Evolutionary conservation across 2,113 vertebrate genomes (phyloP).

Genomic region (Anguilla rostrata): DNA sequence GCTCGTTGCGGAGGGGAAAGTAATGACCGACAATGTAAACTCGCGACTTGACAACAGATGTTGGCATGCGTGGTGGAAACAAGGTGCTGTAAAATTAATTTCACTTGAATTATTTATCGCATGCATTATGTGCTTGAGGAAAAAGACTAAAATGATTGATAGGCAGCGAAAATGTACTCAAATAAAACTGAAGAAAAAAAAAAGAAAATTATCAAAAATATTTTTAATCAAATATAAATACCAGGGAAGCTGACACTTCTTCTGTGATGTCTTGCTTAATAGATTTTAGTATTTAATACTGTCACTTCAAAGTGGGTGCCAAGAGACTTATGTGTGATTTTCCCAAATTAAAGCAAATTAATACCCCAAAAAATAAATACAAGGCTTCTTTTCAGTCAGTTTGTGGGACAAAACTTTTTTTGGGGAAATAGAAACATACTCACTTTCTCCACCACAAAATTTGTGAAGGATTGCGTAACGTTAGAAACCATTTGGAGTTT

Average conservation of each 20-base stretch:
- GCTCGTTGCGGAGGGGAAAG: slow-evolving; percentile 76
- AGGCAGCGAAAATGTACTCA: slow-evolving; percentile 69
- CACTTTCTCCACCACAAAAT: slow-evolving; percentile 13
- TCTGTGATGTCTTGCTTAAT: slow-evolving; percentile 80
- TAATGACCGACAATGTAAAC: slow-evolving; percentile 80
- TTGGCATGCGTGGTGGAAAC: slow-evolving; percentile 73
- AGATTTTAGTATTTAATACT: slow-evolving; percentile 77
- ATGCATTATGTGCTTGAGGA: slow-evolving; percentile 78
- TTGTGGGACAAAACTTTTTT: slow-evolving; percentile 27
- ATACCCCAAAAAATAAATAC: slow-evolving; percentile 59
- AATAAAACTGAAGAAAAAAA: slow-evolving; percentile 71
- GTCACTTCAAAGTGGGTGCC: slow-evolving; percentile 76
- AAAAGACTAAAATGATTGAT: slow-evolving; percentile 63
- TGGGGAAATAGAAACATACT: slow-evolving; percentile 21
- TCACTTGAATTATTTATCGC: slow-evolving; percentile 82
- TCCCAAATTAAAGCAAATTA: slow-evolving; percentile 74
- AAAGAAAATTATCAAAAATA: slow-evolving; percentile 71
- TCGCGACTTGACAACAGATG: slow-evolving; percentile 78
- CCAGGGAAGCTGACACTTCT: slow-evolving; percentile 60
- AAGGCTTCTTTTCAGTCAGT: slow-evolving; percentile 51
- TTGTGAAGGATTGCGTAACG: neutral
- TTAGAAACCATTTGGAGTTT: slow-evolving; percentile 12
- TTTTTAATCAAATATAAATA: slow-evolving; percentile 71
- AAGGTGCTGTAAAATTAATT: slow-evolving; percentile 78
- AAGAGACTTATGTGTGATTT: slow-evolving; percentile 70